Evolutionary conservation across 2,113 vertebrate genomes (phyloP), one percentile per base, ranked within the genome.

Genomic region (Corythornis madagascariensis): DNA sequence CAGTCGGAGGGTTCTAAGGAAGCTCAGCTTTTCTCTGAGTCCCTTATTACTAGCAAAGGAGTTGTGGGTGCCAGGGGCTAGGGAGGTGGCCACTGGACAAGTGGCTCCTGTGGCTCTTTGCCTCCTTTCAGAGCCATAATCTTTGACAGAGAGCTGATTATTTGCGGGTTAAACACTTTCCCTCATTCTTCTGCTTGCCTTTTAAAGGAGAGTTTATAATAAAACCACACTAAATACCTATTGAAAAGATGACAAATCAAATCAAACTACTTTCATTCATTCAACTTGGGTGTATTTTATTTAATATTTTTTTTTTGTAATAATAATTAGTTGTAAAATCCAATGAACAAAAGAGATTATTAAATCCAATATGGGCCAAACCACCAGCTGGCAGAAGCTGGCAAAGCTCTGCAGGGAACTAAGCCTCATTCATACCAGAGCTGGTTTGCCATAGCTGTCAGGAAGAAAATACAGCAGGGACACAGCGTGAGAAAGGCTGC

Each of bases 401-500:
- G 89, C 33, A 48, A 50, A 86, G 52, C 77, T 65, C 74, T 52
- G 70, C 40, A 6, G 45, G 80, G 84, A 89, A 45, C 40, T 48
- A 40, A 87, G 12, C 70, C 67, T 48, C 14, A 28, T 40, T 31
- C 73, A 19, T 66, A 52, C 14, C 56, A 70, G 40, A 31, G 63
- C 61, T 52, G 84, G 13, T 50, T 50, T 60, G 47, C 21, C 10
- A 1, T 3, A 1, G 0, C 10, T 14, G 52, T n/a, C 4, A 1
- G 80, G 47, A 63, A 48, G 52, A 47, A 73, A 77, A 66, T 13
- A 7, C 1, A 35, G 48, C 43, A 28, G 69, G 43, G 38, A 47
- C 9, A 24, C 16, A 78, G 59, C 16, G 1, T 0, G 3, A 33
- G 63, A 19, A 45, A 53, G 47, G 29, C 35, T 56, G 42, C 26